These are phyloP conservation scores for Etia nguti DNA, from an alignment of 2,113 vertebrate genomes.

Conservation along the genomic window DNA sequence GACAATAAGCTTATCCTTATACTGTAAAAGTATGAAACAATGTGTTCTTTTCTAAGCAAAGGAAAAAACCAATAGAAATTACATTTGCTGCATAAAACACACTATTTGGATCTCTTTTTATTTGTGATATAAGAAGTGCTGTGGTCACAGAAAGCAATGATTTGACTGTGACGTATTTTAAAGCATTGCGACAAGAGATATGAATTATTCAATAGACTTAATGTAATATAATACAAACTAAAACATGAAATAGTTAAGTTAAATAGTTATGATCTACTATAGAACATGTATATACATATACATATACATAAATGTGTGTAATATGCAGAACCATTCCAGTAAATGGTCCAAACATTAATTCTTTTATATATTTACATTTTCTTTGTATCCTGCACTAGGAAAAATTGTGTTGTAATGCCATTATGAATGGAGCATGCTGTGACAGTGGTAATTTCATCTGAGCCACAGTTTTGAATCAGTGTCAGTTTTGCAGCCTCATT, in stretches of 20 bases:
- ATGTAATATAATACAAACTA: not conserved
- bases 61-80: not conserved
- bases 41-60: not conserved
- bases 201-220: not conserved
- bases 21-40: not conserved
- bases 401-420: not conserved
- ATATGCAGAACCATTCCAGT: not conserved
- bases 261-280: not conserved
- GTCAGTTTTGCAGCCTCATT: not conserved
- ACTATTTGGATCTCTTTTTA: not conserved
- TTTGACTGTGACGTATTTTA: not conserved
- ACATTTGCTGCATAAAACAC: not conserved
- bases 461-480: not conserved
- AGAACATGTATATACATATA: not conserved
- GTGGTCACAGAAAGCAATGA: not conserved
- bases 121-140: not conserved
- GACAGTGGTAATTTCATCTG: not conserved
- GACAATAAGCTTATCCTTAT: not conserved
- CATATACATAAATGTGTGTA: not conserved
- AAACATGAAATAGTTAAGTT: not conserved
- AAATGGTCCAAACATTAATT: not conserved
- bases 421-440: not conserved
- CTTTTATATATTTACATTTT: not conserved
- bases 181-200: not conserved
- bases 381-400: not conserved